Conservation (phyloP, 2,888 invertebrate species). For the Ischnus inquisitorius region DNA sequence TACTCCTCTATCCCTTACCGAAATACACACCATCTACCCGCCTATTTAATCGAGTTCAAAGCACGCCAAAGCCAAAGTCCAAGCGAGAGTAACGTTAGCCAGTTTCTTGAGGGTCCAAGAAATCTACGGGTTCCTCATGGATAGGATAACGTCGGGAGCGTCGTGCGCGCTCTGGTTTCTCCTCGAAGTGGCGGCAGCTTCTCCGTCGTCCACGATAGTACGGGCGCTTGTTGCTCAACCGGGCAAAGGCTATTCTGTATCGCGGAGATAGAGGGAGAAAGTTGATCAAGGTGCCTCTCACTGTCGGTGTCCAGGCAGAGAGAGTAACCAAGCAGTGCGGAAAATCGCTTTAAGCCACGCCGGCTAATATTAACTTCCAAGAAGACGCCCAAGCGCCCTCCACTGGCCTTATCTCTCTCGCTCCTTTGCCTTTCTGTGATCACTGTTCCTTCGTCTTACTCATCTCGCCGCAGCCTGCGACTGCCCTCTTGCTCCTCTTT, state of each 20-base stretch:
- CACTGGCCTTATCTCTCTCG: constrained; percentile 59
- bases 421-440: constrained; percentile 33
- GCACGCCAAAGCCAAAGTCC: constrained; percentile 17
- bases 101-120: constrained; percentile 37
- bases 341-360: constrained; percentile 81
- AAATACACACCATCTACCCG: constrained; percentile 1
- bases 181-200: constrained; percentile 27
- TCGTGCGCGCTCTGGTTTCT: constrained; percentile 16
- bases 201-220: constrained; percentile 41
- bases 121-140: constrained; percentile 37
- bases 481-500: constrained; percentile 31
- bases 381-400: constrained; percentile 64
- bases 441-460: constrained; percentile 11
- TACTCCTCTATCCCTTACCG: not conserved
- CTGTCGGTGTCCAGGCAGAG: constrained; percentile 72
- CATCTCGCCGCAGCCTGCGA: constrained; percentile 36
- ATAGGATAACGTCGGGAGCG: constrained; percentile 53
- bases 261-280: constrained; percentile 53
- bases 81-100: constrained; percentile 10
- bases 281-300: constrained; percentile 51
- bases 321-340: constrained; percentile 74
- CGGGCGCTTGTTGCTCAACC: constrained; percentile 52
- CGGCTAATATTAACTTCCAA: constrained; percentile 81
- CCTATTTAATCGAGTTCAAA: constrained; percentile 8
- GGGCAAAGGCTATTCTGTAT: constrained; percentile 36